Evolutionary conservation across 2,797 vertebrate genomes (phyloP).

Genomic region (Sphenodon punctatus): DNA sequence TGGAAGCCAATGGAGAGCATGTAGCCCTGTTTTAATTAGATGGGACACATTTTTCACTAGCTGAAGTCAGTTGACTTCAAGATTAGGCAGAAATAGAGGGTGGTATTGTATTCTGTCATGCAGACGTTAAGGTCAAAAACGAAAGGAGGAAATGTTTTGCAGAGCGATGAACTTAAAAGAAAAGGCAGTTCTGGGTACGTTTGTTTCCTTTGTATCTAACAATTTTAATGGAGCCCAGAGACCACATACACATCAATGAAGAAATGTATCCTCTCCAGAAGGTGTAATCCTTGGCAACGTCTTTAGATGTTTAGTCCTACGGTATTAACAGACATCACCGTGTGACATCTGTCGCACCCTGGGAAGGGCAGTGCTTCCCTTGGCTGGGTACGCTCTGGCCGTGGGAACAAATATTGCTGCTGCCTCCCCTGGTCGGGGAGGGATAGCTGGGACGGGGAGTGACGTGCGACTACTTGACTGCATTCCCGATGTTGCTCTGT

Average conservation of each 20-base stretch:
- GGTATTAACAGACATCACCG: too few species aligned
- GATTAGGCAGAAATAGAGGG: neutral
- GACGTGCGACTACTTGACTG: too few species aligned
- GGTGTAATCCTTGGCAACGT: neutral
- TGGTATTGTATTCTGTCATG: neutral
- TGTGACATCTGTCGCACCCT: too few species aligned
- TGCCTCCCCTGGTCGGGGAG: too few species aligned
- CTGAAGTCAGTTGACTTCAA: neutral
- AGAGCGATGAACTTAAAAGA: neutral
- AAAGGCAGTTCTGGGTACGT: neutral
- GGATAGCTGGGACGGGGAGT: too few species aligned
- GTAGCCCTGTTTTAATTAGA: neutral
- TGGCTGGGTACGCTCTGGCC: too few species aligned
- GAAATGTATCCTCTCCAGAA: neutral
- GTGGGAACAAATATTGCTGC: too few species aligned
- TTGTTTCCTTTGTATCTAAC: too few species aligned
- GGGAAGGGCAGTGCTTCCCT: too few species aligned
- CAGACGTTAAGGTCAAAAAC: neutral
- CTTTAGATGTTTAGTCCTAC: too few species aligned
- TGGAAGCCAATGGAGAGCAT: neutral
- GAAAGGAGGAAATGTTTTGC: neutral
- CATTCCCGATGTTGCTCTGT: too few species aligned
- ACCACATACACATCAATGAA: neutral
- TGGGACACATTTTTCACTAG: neutral
- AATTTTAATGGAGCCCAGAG: neutral